Percentiles rank a stretch among this genome's conserved stretches.
These are phyloP conservation scores for Argya squamiceps DNA, from an alignment of 2,797 vertebrate genomes.

Conservation along the genomic window DNA sequence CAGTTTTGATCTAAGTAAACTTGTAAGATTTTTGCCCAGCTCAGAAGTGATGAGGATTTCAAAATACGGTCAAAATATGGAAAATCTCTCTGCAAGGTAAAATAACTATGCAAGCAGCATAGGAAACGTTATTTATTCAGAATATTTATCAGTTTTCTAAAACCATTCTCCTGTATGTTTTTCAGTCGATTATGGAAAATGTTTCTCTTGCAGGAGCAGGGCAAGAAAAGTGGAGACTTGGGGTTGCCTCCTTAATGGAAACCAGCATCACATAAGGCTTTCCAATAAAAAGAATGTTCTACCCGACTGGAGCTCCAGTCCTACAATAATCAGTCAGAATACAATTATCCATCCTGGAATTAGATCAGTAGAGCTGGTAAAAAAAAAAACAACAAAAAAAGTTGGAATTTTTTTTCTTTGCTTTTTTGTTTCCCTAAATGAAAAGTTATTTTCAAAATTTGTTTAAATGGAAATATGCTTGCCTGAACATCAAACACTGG, in stretches of 20 bases:
- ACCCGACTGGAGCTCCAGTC: conserved; percentile 1
- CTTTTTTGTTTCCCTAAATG: not conserved
- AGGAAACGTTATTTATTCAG: not conserved
- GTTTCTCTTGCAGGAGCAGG: not conserved
- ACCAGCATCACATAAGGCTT: conserved; percentile 45
- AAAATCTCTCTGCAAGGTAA: not conserved
- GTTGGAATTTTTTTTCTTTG: not conserved
- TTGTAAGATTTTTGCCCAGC: not conserved
- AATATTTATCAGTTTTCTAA: not conserved
- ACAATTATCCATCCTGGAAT: conserved; percentile 55
- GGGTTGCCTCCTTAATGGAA: conserved; percentile 46
- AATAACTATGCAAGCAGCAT: not conserved
- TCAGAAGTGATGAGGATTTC: not conserved
- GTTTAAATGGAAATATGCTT: not conserved
- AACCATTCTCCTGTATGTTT: not conserved
- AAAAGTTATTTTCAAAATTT: conserved; percentile 6
- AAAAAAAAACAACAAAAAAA: not conserved
- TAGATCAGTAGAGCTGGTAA: conserved; percentile 20
- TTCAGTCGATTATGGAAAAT: not conserved
- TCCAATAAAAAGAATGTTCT: conserved; percentile 53
- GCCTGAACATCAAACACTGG: not conserved
- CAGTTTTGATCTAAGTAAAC: not conserved
- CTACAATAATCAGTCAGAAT: conserved; percentile 23
- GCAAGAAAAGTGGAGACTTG: not conserved
- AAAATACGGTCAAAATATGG: not conserved